phyloP scores from a whole-genome alignment of 1,140 invertebrate species.

The Gonatopus flavifemur region DNA sequence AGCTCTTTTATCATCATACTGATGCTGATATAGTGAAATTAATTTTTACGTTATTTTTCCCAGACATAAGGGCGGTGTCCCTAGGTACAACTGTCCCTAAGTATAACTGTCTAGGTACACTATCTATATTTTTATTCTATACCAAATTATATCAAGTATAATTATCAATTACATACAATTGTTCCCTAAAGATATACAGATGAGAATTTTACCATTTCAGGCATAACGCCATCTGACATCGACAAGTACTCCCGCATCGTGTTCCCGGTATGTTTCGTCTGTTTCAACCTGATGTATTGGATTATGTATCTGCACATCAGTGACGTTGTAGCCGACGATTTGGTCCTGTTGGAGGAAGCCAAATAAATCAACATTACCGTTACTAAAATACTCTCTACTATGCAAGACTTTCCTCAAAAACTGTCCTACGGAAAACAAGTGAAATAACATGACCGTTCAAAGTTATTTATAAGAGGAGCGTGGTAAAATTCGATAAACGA shows the following conservation, averaged over 20 bases:
- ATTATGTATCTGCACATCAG: slow-evolving; percentile 96
- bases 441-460: slow-evolving; percentile 17
- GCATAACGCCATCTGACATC: slow-evolving; percentile 92
- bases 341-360: slow-evolving; percentile 82
- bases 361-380: slow-evolving; percentile 61
- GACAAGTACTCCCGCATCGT: slow-evolving; percentile 96
- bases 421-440: slow-evolving; percentile 17
- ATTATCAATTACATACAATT: too few species aligned
- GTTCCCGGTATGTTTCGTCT: slow-evolving; percentile 95
- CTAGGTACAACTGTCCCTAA: not conserved
- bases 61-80: too few species aligned
- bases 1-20: too few species aligned
- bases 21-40: too few species aligned
- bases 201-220: slow-evolving; percentile 43
- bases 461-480: not conserved
- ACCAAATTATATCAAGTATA: not conserved
- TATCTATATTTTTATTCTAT: slow-evolving; percentile 8
- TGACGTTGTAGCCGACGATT: slow-evolving; percentile 89
- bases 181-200: too few species aligned
- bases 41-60: too few species aligned
- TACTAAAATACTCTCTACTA: too few species aligned
- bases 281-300: slow-evolving; percentile 98
- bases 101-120: not conserved
- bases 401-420: too few species aligned
- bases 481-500: too few species aligned